Evolutionary conservation across 2,888 invertebrate genomes (phyloP), one percentile per base, ranked within the genome.

Genomic region (Oeneis ivallda): DNA sequence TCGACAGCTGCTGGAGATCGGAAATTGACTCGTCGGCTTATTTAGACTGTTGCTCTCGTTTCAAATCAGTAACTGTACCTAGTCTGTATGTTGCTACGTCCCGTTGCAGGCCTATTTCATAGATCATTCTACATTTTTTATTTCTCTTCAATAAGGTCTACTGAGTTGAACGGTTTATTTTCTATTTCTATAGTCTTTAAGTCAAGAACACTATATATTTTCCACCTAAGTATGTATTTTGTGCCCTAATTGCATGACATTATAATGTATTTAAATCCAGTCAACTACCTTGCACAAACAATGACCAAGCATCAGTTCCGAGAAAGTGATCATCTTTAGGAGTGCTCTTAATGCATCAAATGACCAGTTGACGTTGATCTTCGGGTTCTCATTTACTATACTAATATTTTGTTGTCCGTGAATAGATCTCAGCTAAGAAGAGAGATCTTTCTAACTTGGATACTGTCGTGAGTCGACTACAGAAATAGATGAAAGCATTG

Each of bases 401-500:
- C 75, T 74, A 69, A 67, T 68, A 73, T 73, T 56, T 75, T 75
- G 74, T 76, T 75, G 78, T 76, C 73, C 71, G 71, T 74, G 73
- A 77, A 79, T 79, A 75, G 70, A 74, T 75, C 70, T 70, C 71
- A 64, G 65, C 69, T 71, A 72, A 65, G 69, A 69, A 72, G 59
- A 62, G 71, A 73, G 83, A 43, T 81, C 87, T 73, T 65, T 65
- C 74, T 81, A 81, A 37, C 71, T 72, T 84, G 85, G 87, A 58
- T 50, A 68, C 39, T 70, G 75, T 74, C 74, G 79, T 84, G 86
- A 87, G 79, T 86, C 84, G 84, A 66, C 75, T 78, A 85, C 89
- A 77, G 78, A 86, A 89, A 90, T 90, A 90, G 88, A 86, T 78
- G 80, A 80, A 82, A 79, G 81, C 86, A 76, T 82, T 85, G 88